Evolutionary conservation across 1,140 invertebrate species (phyloP).

Genomic region (Bathynomus jamesi): DNA sequence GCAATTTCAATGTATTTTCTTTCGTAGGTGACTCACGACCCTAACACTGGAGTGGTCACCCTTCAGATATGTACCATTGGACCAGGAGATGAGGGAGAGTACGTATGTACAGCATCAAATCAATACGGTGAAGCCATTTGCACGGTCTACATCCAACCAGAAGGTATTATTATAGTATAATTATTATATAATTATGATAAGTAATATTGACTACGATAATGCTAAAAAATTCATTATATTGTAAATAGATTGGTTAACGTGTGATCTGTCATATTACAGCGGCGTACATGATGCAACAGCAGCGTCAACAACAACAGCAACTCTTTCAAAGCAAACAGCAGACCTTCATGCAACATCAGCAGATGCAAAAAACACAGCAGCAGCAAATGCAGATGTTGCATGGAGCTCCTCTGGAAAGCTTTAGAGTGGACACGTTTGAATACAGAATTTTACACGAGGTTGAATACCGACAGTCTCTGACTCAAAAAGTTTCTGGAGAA

Average conservation of each 20-base stretch:
- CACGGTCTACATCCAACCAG: slow-evolving; percentile 87
- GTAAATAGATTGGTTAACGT: too few relatives aligned
- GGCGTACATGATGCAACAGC: slow-evolving; percentile 37
- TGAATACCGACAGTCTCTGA: slow-evolving; percentile 88
- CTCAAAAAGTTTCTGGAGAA: slow-evolving; percentile 59
- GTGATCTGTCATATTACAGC: too few relatives aligned
- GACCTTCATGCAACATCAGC: slow-evolving; percentile 33
- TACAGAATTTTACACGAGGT: slow-evolving; percentile 81
- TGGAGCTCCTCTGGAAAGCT: slow-evolving; percentile 44
- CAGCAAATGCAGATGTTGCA: slow-evolving; percentile 37
- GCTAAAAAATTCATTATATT: too few relatives aligned
- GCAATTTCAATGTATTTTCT: slow-evolving; percentile 52
- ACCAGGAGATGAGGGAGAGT: slow-evolving; percentile 90
- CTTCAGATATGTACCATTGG: slow-evolving; percentile 83
- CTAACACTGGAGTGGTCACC: slow-evolving; percentile 72
- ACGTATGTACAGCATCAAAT: slow-evolving; percentile 86
- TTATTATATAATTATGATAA: too few relatives aligned
- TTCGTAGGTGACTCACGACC: slow-evolving; percentile 78
- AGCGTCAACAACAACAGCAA: slow-evolving; percentile 45
- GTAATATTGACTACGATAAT: too few relatives aligned
- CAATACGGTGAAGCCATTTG: slow-evolving; percentile 88
- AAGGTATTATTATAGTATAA: too few relatives aligned
- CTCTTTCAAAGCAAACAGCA: slow-evolving; percentile 35
- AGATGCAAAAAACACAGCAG: too few relatives aligned
- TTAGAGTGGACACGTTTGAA: slow-evolving; percentile 87